Percentiles rank a stretch among this genome's conserved stretches.
Evolutionary conservation across 2,113 vertebrate genomes (phyloP).

Genomic region (Microtus ochrogaster): DNA sequence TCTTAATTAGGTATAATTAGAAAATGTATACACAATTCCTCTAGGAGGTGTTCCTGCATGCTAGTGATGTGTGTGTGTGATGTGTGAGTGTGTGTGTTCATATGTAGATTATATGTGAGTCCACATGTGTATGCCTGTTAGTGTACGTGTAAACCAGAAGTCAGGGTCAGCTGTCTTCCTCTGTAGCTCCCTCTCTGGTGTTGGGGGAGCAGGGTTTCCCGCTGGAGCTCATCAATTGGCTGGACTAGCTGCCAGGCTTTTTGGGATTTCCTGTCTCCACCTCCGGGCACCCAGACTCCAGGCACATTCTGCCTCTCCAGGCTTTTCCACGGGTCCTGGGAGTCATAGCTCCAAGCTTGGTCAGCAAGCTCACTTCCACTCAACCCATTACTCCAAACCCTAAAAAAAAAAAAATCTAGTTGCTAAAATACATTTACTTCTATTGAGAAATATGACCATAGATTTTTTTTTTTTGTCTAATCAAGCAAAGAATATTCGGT

Average conservation of each 20-base stretch:
- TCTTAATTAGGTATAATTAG: neutral
- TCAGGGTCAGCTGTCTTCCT: neutral
- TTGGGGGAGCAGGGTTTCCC: no score
- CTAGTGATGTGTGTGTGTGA: neutral
- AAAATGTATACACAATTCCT: neutral
- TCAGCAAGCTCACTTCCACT: neutral
- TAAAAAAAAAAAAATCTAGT: neutral
- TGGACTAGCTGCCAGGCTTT: neutral
- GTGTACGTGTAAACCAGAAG: no score
- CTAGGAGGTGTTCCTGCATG: neutral
- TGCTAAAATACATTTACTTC: slow-evolving; percentile 29
- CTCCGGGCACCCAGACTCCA: neutral
- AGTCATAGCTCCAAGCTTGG: neutral
- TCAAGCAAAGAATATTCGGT: neutral
- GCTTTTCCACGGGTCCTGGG: neutral
- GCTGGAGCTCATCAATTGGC: no score
- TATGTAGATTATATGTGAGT: neutral
- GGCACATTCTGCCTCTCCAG: neutral
- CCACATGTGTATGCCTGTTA: neutral
- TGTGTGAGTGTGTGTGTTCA: neutral
- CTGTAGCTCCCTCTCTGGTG: neutral
- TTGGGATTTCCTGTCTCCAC: fast-evolving
- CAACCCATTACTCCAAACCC: neutral
- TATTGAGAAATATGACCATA: neutral
- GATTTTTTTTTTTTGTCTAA: neutral